phyloP scores from a whole-genome alignment of 35 echinoderm and acorn worm genomes.

The Heliocidaris erythrogramma region DNA sequence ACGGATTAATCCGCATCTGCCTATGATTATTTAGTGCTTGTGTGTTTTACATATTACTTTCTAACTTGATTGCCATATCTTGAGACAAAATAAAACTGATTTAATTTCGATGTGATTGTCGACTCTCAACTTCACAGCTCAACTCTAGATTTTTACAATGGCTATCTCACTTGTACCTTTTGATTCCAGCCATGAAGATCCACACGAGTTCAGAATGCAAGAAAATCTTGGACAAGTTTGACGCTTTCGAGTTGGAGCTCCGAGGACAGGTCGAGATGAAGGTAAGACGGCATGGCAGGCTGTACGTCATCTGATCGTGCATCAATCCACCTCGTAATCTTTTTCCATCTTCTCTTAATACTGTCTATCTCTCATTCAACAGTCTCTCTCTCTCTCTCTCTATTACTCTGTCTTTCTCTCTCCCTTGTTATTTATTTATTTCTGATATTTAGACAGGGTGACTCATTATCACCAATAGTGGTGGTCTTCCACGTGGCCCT shows the following conservation, averaged over 20 bases:
- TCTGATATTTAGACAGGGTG: no score
- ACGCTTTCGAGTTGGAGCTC: slow-evolving; percentile 26
- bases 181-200: slow-evolving; percentile 65
- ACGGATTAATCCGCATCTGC: no score
- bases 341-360: background rate
- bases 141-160: no score
- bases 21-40: no score
- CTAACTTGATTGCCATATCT: background rate
- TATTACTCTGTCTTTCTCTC: no score
- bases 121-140: no score
- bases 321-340: background rate
- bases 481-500: no score
- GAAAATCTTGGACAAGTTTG: slow-evolving; percentile 45
- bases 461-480: no score
- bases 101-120: no score
- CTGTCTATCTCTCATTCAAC: background rate
- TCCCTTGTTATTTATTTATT: no score
- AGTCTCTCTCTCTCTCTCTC: background rate
- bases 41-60: no score
- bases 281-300: slow-evolving; percentile 35
- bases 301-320: background rate
- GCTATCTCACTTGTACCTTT: background rate
- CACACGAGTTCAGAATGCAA: slow-evolving; percentile 59
- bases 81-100: background rate
- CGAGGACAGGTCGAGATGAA: slow-evolving; percentile 74